Evolutionary conservation across 1,140 invertebrate species (phyloP).

Genomic region (Trichonephila clavipes): DNA sequence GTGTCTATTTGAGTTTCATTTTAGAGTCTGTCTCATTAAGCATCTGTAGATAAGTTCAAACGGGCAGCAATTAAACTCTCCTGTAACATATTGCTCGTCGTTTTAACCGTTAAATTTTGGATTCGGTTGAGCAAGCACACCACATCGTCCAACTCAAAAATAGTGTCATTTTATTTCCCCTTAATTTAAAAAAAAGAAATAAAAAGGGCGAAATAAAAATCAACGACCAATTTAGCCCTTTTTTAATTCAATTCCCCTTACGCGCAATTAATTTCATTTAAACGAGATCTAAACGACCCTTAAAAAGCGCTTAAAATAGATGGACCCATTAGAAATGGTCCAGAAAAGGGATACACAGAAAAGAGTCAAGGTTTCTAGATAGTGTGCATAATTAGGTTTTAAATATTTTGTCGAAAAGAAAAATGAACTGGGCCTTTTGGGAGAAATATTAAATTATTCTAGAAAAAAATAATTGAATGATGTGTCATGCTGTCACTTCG

Average conservation of each 20-base stretch:
- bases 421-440: background rate
- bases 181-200: background rate
- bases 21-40: too few species aligned
- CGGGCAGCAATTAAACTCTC: too few species aligned
- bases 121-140: too few species aligned
- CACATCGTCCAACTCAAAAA: too few species aligned
- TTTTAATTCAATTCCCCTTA: background rate
- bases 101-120: too few species aligned
- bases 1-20: too few species aligned
- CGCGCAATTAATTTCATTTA: slow-evolving; percentile 22
- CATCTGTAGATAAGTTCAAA: too few species aligned
- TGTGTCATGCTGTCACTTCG: too few species aligned
- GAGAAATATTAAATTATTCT: too few species aligned
- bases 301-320: slow-evolving; percentile 31
- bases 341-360: background rate
- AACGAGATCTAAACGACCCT: slow-evolving; percentile 8
- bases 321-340: background rate
- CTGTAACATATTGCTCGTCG: too few species aligned
- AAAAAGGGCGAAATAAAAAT: background rate
- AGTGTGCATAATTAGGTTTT: background rate
- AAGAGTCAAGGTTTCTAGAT: background rate
- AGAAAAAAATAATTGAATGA: too few species aligned
- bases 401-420: background rate
- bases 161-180: too few species aligned
- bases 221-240: background rate